These are phyloP conservation scores for Formica exsecta DNA, from an alignment of 1,140 invertebrate genomes.

Conservation along the genomic window DNA sequence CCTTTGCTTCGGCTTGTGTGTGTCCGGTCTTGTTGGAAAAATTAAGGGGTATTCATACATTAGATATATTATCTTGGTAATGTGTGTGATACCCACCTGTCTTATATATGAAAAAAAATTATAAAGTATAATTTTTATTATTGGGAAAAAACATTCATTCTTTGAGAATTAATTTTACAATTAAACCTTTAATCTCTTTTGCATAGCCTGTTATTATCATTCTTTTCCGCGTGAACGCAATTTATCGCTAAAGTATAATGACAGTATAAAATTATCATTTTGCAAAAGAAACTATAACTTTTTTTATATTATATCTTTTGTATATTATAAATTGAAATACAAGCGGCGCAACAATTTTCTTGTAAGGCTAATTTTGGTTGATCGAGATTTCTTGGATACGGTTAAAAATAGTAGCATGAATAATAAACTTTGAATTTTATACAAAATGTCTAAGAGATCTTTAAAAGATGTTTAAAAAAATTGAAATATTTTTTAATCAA, in stretches of 20 bases:
- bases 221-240: background rate
- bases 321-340: background rate
- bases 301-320: background rate
- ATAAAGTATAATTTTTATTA: constrained; percentile 14
- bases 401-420: background rate
- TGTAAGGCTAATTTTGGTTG: background rate
- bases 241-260: background rate
- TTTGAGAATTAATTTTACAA: background rate
- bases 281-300: background rate
- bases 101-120: background rate
- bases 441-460: background rate
- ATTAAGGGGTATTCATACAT: background rate
- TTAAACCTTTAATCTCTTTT: background rate
- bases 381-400: background rate
- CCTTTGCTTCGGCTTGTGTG: constrained; percentile 12
- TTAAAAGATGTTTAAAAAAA: background rate
- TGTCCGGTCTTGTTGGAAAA: background rate
- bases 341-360: background rate
- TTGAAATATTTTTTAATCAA: background rate
- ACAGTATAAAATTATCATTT: background rate
- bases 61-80: background rate
- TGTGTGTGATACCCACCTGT: background rate
- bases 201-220: background rate
- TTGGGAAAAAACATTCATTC: background rate
- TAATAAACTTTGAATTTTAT: constrained; percentile 4